Evolutionary conservation across 2,888 invertebrate species (phyloP).

Genomic region (Drosophila merina): DNA sequence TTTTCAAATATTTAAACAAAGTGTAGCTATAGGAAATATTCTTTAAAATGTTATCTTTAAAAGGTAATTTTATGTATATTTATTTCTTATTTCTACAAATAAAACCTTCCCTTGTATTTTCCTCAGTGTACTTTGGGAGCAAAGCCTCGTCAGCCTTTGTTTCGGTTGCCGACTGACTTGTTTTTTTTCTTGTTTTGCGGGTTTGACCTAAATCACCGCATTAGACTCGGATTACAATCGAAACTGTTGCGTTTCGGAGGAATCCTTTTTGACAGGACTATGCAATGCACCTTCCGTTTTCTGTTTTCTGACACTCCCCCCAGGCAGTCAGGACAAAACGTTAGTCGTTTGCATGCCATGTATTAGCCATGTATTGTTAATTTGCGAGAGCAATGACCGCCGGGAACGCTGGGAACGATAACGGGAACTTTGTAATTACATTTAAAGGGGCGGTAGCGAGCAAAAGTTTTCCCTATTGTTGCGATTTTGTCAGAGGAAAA

Average conservation of each 20-base stretch:
- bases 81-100: too few species aligned
- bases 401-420: slow-evolving; percentile 55
- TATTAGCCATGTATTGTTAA: slow-evolving; percentile 56
- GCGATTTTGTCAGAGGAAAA: slow-evolving; percentile 69
- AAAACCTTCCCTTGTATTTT: neutral
- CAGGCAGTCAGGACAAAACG: slow-evolving; percentile 21
- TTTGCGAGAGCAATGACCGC: slow-evolving; percentile 74
- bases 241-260: slow-evolving; percentile 38
- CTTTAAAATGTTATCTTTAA: neutral
- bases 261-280: slow-evolving; percentile 15
- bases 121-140: slow-evolving; percentile 16
- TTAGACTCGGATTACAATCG: slow-evolving; percentile 41
- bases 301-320: too few species aligned
- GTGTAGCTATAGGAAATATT: neutral
- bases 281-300: slow-evolving; percentile 10
- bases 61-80: too few species aligned
- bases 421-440: slow-evolving; percentile 65
- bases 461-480: slow-evolving; percentile 54
- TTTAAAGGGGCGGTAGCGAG: slow-evolving; percentile 38
- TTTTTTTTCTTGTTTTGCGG: neutral
- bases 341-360: slow-evolving; percentile 31
- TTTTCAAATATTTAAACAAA: neutral
- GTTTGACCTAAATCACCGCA: slow-evolving; percentile 37
- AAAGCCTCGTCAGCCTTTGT: slow-evolving; percentile 9
- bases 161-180: slow-evolving; percentile 26